Evolutionary conservation across 1,140 invertebrate species (phyloP).

Genomic region (Eriocheir sinensis): DNA sequence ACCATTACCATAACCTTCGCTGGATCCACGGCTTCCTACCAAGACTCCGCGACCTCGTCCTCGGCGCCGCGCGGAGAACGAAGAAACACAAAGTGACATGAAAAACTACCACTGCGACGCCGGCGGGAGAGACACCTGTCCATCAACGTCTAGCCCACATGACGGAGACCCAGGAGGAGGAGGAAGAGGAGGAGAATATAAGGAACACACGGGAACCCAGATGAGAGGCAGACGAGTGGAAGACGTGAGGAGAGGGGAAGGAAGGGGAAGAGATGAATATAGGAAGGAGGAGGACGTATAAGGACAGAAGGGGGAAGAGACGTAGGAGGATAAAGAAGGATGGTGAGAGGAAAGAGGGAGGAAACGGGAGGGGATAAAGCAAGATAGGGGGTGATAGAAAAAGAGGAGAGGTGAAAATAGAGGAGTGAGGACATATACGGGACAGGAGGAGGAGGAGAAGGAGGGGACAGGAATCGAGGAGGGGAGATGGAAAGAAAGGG

Average conservation of each 20-base stretch:
- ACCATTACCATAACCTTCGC: background rate
- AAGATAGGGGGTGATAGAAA: background rate
- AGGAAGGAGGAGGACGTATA: background rate
- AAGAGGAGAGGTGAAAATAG: background rate
- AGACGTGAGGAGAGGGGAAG: background rate
- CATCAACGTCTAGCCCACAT: background rate
- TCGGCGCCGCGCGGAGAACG: background rate
- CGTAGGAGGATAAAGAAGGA: background rate
- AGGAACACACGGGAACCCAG: background rate
- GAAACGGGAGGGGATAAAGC: background rate
- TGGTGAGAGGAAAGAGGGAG: background rate
- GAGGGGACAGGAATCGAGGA: background rate
- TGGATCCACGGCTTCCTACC: background rate
- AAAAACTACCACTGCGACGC: background rate
- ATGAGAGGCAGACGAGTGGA: background rate
- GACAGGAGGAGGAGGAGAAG: background rate
- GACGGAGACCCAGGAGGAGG: background rate
- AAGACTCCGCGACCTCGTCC: background rate
- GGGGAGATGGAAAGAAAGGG: background rate
- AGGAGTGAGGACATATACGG: background rate
- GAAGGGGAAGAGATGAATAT: background rate
- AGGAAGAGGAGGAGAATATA: background rate
- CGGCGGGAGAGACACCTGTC: background rate
- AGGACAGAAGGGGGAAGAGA: background rate
- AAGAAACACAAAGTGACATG: background rate